Conservation (phyloP, 2,113 vertebrate species). For the Cyanocitta stelleri region DNA sequence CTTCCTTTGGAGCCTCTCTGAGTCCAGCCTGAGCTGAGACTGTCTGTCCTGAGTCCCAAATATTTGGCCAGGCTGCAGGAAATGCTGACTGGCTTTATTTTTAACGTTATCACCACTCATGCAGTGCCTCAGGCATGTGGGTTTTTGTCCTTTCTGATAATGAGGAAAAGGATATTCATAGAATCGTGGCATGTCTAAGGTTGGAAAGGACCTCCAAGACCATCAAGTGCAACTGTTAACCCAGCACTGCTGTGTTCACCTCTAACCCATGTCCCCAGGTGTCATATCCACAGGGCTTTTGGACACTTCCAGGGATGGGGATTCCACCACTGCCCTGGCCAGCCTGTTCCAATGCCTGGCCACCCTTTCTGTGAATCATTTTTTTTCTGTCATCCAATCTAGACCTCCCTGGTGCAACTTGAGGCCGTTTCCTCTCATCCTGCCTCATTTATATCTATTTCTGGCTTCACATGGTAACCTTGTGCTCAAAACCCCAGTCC, state of each 20-base stretch:
- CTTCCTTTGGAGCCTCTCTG: background rate
- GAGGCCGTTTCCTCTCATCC: background rate
- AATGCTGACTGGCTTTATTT: background rate
- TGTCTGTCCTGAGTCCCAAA: background rate
- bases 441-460: background rate
- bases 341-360: background rate
- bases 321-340: background rate
- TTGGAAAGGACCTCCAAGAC: background rate
- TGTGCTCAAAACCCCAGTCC: background rate
- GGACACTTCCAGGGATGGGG: background rate
- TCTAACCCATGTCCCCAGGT: background rate
- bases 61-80: background rate
- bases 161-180: background rate
- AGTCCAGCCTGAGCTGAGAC: background rate
- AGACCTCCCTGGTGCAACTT: background rate
- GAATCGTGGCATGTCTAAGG: background rate
- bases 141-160: background rate
- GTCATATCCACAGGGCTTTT: background rate
- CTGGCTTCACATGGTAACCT: background rate
- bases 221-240: background rate
- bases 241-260: background rate
- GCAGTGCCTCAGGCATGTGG: background rate
- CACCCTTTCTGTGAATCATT: background rate
- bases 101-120: background rate
- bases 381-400: fast-evolving